These are phyloP conservation scores for Homalodisca vitripennis DNA, from an alignment of 1,140 invertebrate genomes.

Conservation along the genomic window DNA sequence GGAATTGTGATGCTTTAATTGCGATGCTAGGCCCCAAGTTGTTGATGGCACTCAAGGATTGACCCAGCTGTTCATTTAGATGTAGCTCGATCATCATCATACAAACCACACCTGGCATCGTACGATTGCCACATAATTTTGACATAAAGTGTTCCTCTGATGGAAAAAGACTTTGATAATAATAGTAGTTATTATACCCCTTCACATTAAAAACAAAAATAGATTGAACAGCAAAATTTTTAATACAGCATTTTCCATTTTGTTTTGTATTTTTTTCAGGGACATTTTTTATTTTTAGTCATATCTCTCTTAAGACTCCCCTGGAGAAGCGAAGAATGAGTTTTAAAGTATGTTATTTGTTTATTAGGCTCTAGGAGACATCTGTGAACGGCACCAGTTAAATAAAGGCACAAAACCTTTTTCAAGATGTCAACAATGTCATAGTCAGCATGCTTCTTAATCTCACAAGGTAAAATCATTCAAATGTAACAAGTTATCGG, in stretches of 20 bases:
- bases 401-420: constrained; percentile 52
- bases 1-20: too few relatives aligned
- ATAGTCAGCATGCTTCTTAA: constrained; percentile 58
- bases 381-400: constrained; percentile 49
- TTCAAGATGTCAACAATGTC: constrained; percentile 58
- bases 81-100: too few relatives aligned
- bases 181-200: too few relatives aligned
- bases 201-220: constrained; percentile 9
- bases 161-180: too few relatives aligned
- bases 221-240: background rate
- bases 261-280: constrained; percentile 13
- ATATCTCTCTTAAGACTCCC: too few relatives aligned
- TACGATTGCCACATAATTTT: too few relatives aligned
- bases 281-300: too few relatives aligned
- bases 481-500: background rate
- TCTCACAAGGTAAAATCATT: constrained; percentile 53
- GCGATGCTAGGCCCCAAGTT: too few relatives aligned
- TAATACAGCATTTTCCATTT: background rate
- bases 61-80: too few relatives aligned
- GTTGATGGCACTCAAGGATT: too few relatives aligned
- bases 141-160: too few relatives aligned
- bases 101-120: too few relatives aligned
- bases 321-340: background rate
- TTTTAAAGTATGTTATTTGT: constrained; percentile 5
- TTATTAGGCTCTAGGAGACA: constrained; percentile 50